A percentile compares a stretch with the other conserved stretches of the same genome.
phyloP scores from a whole-genome alignment of 2,888 invertebrate genomes.

The Melanotus villosus region DNA sequence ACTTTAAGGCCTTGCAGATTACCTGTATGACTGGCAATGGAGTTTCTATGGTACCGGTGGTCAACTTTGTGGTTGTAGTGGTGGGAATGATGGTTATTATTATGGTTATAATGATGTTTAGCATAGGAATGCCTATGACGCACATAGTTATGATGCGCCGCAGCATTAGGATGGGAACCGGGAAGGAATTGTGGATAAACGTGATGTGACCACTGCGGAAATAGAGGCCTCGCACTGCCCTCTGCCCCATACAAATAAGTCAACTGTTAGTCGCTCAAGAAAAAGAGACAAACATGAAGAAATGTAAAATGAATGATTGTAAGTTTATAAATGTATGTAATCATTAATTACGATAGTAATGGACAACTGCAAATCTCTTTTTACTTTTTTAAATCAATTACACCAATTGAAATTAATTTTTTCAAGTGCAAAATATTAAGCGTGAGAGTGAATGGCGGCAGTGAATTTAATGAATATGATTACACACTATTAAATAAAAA shows the following conservation, averaged over 20 bases:
- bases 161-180: constrained; percentile 86
- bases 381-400: not conserved
- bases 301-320: constrained; percentile 15
- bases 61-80: constrained; percentile 72
- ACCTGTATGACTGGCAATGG: constrained; percentile 74
- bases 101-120: constrained; percentile 72
- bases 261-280: constrained; percentile 41
- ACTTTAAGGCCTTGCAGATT: constrained; percentile 57
- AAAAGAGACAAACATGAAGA: constrained; percentile 3
- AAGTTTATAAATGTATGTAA: not conserved
- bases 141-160: constrained; percentile 69
- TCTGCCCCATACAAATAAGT: constrained; percentile 58
- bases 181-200: constrained; percentile 95
- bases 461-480: constrained; percentile 40
- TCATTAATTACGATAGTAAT: not conserved
- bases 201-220: constrained; percentile 96
- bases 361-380: not conserved
- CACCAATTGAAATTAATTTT: not conserved
- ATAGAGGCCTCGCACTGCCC: constrained; percentile 83
- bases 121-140: constrained; percentile 70
- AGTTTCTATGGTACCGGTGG: constrained; percentile 75
- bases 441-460: constrained; percentile 50
- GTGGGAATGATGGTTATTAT: constrained; percentile 75
- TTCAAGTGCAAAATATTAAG: constrained; percentile 49
- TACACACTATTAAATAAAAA: constrained; percentile 18